Evolutionary conservation across 2,113 vertebrate genomes (phyloP), one percentile per base, ranked within the genome.

Genomic region (Grammomys surdaster): DNA sequence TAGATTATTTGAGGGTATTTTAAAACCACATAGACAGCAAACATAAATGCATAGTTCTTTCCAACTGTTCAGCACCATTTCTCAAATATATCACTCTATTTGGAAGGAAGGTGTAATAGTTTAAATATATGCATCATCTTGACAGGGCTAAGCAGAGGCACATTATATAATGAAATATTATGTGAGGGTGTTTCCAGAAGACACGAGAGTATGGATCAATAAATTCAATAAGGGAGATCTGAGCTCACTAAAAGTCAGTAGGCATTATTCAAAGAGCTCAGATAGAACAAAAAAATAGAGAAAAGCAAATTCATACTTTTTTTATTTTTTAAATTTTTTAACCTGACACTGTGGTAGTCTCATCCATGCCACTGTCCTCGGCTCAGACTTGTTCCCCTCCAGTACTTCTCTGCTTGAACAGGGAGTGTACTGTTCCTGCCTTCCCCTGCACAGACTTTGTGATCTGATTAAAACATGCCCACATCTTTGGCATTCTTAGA

Each of bases 21-120:
- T 84, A 96, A 93, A 93, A 48, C 43, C 43, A 88, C 6, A 75
- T 7, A 78, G 48, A 65, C 92, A 33, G 5, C 46, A 87, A 93
- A 88, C 2, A 77, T 67, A 75, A 95, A 67, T 46, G 12, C 5
- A 56, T 28, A 70, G 60, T 80, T 78, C n/a, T 56, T 94, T 90
- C 65, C 54, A 46, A 92, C 24, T 58, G 5, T 10, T 26, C 24
- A 89, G 7, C 22, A 84, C 60, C 12, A 84, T 69, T 14, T 65
- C 51, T 93, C 54, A 82, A 93, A 84, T 48, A 89, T 7, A 75
- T 11, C 58, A 67, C 75, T 80, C 31, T 84, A 91, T 82, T 89
- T 86, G 58, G 43, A 58, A 84, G 4, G 22, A 95, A 91, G 4
- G 67, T 63, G 6, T 20, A 7, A 70, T 63, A 8, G 54, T 80